Percentiles rank a stretch among this genome's conserved stretches.
phyloP scores from a whole-genome alignment of 2,888 invertebrate genomes.

The Theristus sp. region DNA sequence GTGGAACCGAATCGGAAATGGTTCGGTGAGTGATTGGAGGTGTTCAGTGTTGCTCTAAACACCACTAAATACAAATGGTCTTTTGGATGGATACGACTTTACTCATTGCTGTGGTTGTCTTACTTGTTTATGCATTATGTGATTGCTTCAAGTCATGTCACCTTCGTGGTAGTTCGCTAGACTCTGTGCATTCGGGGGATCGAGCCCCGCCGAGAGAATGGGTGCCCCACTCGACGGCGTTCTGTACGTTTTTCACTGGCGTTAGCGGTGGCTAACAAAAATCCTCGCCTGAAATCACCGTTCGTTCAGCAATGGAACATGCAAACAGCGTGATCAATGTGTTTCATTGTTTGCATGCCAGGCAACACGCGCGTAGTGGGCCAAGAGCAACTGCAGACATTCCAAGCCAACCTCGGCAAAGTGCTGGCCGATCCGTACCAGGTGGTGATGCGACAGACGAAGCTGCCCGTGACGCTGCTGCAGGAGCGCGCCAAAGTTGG shows the following conservation, averaged over 20 bases:
- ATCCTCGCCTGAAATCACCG: too few species aligned
- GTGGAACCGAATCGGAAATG: conserved; percentile 94
- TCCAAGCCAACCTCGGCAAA: conserved; percentile 75
- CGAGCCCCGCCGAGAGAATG: too few species aligned
- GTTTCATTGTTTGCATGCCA: conserved; percentile 11
- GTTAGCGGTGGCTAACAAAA: too few species aligned
- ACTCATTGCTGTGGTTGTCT: background rate
- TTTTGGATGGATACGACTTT: background rate
- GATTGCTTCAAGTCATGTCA: background rate
- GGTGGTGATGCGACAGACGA: conserved; percentile 87
- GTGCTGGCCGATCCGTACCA: conserved; percentile 89
- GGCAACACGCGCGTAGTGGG: conserved; percentile 83
- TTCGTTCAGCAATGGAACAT: too few species aligned
- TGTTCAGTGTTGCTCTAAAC: background rate
- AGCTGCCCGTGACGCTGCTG: conserved; percentile 73
- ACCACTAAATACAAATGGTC: background rate
- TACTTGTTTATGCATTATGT: conserved; percentile 5
- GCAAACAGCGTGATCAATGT: background rate
- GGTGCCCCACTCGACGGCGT: too few species aligned
- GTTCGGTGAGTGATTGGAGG: conserved; percentile 50
- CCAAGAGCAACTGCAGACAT: conserved; percentile 46
- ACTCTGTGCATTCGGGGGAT: too few species aligned
- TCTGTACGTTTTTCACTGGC: too few species aligned
- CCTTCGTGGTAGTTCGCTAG: too few species aligned
- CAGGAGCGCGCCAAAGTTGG: conserved; percentile 53